Percentiles rank a stretch among this genome's conserved stretches.
Evolutionary conservation across 2,888 invertebrate species (phyloP).

Genomic region (Pyrrhia umbra): DNA sequence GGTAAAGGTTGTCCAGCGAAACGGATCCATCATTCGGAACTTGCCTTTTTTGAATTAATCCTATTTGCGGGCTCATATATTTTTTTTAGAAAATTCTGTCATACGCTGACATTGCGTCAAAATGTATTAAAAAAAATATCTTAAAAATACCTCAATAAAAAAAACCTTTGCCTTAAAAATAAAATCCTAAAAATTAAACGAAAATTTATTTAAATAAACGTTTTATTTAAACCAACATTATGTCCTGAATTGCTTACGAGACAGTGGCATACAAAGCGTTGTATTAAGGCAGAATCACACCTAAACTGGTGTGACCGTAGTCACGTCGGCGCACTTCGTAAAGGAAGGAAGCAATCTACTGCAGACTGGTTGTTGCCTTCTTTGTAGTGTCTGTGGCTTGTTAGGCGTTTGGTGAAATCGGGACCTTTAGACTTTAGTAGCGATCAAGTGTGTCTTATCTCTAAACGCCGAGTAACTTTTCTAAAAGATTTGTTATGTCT

Average conservation of each 20-base stretch:
- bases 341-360: conserved; percentile 68
- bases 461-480: neutral
- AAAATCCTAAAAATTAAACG: neutral
- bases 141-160: too few species aligned
- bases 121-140: too few species aligned
- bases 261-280: conserved; percentile 37
- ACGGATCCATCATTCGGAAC: too few species aligned
- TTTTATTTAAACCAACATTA: conserved; percentile 29
- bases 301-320: conserved; percentile 48
- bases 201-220: conserved; percentile 12
- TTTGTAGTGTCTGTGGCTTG: conserved; percentile 55
- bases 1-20: too few species aligned
- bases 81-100: too few species aligned
- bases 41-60: too few species aligned
- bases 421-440: conserved; percentile 30
- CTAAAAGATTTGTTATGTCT: neutral
- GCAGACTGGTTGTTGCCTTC: conserved; percentile 57
- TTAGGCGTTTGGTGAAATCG: conserved; percentile 36
- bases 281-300: conserved; percentile 43
- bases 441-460: conserved; percentile 2
- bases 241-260: conserved; percentile 21
- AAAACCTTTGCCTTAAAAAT: too few species aligned
- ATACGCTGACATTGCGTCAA: too few species aligned
- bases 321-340: conserved; percentile 59
- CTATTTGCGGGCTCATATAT: too few species aligned